Evolutionary conservation across 2,113 vertebrate species (phyloP).

Genomic region (Arothron firmamentum): DNA sequence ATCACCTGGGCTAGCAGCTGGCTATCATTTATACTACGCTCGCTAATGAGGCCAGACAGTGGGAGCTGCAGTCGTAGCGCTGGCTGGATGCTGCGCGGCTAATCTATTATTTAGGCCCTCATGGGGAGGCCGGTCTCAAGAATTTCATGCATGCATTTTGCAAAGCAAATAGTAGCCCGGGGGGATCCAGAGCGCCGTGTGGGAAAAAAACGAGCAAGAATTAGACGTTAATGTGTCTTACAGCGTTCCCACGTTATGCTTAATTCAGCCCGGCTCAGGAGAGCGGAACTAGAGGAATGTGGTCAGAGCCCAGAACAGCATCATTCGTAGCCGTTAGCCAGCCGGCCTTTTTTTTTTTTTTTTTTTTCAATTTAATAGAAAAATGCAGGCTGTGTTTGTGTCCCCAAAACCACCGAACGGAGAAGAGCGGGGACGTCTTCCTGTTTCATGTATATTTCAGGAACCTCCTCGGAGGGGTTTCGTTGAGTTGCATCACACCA

Average conservation of each 20-base stretch:
- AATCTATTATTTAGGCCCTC: constrained; percentile 72
- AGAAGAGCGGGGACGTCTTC: constrained; percentile 48
- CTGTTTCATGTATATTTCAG: constrained; percentile 72
- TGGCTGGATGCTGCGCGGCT: constrained; percentile 59
- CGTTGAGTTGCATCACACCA: constrained; percentile 59
- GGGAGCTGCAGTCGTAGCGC: constrained; percentile 55
- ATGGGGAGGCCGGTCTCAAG: constrained; percentile 59
- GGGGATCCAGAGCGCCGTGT: constrained; percentile 60
- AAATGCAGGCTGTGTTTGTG: constrained; percentile 36
- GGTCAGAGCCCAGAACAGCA: background rate
- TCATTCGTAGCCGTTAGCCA: too few relatives aligned
- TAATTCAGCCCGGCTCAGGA: constrained; percentile 43
- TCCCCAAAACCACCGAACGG: constrained; percentile 45
- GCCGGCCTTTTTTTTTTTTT: constrained; percentile 6
- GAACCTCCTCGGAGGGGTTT: constrained; percentile 68
- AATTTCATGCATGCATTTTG: constrained; percentile 70
- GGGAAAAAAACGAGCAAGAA: constrained; percentile 54
- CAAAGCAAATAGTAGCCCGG: constrained; percentile 64
- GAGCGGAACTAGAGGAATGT: constrained; percentile 28
- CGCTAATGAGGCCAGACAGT: constrained; percentile 67
- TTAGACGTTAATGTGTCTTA: constrained; percentile 53
- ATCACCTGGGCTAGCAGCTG: constrained; percentile 62
- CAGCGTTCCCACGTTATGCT: constrained; percentile 38
- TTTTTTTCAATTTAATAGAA: constrained; percentile 46
- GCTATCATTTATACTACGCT: constrained; percentile 61